phyloP scores from a whole-genome alignment of 2,113 vertebrate genomes.

The Meles meles region DNA sequence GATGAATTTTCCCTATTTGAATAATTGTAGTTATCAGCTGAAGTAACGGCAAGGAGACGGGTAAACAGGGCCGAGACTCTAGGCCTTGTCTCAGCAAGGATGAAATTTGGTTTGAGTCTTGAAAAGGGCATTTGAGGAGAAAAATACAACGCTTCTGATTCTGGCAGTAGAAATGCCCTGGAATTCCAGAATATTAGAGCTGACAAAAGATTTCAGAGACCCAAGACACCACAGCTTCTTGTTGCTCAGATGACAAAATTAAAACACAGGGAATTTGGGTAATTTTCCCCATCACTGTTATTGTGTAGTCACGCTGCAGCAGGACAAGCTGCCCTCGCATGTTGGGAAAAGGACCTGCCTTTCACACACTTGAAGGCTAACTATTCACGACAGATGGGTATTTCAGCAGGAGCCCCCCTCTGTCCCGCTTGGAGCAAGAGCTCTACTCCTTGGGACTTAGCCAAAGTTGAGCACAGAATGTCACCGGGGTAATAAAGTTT shows the following conservation, averaged over 20 bases:
- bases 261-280: not conserved
- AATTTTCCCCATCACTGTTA: not conserved
- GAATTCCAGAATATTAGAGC: not conserved
- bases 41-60: slow-evolving; percentile 47
- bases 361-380: not conserved
- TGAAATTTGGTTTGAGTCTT: not conserved
- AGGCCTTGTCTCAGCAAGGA: not conserved
- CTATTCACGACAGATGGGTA: rapidly evolving
- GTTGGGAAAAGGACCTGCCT: not conserved
- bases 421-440: not conserved
- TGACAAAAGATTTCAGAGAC: not conserved
- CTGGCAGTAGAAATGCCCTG: not conserved
- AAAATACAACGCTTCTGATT: not conserved
- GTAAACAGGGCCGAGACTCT: slow-evolving; percentile 63
- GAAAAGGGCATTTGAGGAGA: not conserved
- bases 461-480: not conserved
- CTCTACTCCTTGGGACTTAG: not conserved
- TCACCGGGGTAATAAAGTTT: too few relatives aligned
- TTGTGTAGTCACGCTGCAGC: not conserved
- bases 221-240: not conserved
- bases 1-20: slow-evolving; percentile 52
- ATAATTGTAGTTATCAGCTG: slow-evolving; percentile 59
- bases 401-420: rapidly evolving
- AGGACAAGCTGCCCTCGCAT: rapidly evolving
- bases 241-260: not conserved